Evolutionary conservation across 2,888 invertebrate species (phyloP), one percentile per base, ranked within the genome.

Genomic region (Sialis fuliginosa): DNA sequence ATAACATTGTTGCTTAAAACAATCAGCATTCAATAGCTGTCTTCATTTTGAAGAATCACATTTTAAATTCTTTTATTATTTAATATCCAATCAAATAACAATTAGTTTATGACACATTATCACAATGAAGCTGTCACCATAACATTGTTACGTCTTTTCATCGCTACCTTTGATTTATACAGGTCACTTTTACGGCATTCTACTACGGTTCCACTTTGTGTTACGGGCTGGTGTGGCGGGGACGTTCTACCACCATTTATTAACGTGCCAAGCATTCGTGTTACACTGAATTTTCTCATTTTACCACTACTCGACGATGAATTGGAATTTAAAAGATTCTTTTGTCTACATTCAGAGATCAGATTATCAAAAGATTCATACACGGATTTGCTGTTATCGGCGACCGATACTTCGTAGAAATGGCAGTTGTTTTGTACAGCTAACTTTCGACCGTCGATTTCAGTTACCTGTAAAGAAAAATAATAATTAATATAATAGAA

Each of bases 401-500:
- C 84, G 6, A 84, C 84, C 22, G 83, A 82, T n/a, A 84, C 79
- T 64, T 86, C 85, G 64, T 79, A 77, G 65, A 85, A 86, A 44
- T 78, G 80, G 52, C 81, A 79, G 13, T 78, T 75, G 60, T 77
- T 72, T 48, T 78, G 74, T 39, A 77, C 70, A 39, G 81, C 80
- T 35, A 78, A 61, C 32, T 75, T 69, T 54, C 79, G 75, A 12
- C 81, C 85, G 59, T 84, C 83, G 48, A 75, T 72, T 58, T 79
- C 78, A 41, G 78, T 72, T 48, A 82, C 78, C 81, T 82, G 71
- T n/a, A 66, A 64, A 56, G 57, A 61, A 49, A 52, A 50, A 51
- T 42, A 46, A 42, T 33, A 41, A 22, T 22, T 22, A 22, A 22
- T 22, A 22, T 22, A 22, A 22, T 22, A 22, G 2, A 22, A 22